phyloP scores from a whole-genome alignment of 2,113 vertebrate genomes.

The Romanogobio albipinnatus region DNA sequence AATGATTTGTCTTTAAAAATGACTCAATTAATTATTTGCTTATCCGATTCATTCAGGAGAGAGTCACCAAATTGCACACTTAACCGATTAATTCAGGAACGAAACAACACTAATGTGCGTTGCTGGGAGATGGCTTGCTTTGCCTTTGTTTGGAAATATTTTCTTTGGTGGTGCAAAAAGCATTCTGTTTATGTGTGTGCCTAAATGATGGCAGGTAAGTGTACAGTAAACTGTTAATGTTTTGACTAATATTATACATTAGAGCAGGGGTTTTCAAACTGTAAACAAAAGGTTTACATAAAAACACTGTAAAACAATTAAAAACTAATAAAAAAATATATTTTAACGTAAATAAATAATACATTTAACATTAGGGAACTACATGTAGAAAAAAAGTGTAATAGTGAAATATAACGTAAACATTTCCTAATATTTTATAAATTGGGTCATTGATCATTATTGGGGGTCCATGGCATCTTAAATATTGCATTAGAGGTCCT shows the following conservation, averaged over 20 bases:
- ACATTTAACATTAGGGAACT: neutral
- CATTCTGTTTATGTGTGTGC: constrained; percentile 42
- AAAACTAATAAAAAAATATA: neutral
- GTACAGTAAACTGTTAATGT: neutral
- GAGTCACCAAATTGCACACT: too few relatives aligned
- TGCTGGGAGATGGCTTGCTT: too few relatives aligned
- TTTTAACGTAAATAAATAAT: neutral
- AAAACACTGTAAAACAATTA: neutral
- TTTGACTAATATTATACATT: neutral
- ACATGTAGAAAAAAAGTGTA: too few relatives aligned
- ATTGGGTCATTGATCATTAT: neutral
- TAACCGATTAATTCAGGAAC: too few relatives aligned
- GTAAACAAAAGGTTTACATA: neutral
- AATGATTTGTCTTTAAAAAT: too few relatives aligned
- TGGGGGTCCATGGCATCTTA: neutral
- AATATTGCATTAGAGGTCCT: neutral
- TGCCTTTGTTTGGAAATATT: too few relatives aligned
- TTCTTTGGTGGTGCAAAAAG: too few relatives aligned
- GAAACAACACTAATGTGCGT: too few relatives aligned
- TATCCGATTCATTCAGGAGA: too few relatives aligned
- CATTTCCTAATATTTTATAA: neutral
- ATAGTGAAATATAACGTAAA: neutral
- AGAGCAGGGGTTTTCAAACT: neutral
- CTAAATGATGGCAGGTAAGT: constrained; percentile 6
- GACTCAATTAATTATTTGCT: too few relatives aligned